phyloP scores from a whole-genome alignment of 2,113 vertebrate species.

The Myiopsitta monachus region DNA sequence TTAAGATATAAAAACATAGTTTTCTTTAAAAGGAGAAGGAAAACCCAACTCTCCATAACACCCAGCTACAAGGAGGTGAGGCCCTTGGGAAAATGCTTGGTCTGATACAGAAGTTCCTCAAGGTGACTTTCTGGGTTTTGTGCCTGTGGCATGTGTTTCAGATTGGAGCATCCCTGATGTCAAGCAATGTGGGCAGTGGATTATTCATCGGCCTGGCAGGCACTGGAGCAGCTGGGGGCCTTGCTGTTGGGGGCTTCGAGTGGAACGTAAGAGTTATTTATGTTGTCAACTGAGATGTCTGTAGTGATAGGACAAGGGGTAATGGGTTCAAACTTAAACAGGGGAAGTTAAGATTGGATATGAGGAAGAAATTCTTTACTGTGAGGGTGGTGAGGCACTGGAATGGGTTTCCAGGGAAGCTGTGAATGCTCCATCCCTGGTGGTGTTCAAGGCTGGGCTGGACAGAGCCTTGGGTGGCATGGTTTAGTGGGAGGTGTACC shows the following conservation, averaged over 20 bases:
- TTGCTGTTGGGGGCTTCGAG: slow-evolving; percentile 93
- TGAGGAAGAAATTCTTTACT: no score
- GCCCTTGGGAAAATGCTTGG: not conserved
- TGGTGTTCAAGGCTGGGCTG: no score
- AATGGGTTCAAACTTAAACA: no score
- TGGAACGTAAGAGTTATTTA: slow-evolving; percentile 83
- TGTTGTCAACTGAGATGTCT: not conserved
- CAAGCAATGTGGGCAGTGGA: slow-evolving; percentile 93
- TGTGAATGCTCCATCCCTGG: no score
- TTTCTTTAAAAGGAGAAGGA: not conserved
- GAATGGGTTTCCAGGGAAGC: no score
- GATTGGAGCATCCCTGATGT: slow-evolving; percentile 97
- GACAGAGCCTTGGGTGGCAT: no score
- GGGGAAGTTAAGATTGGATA: no score
- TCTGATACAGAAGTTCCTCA: not conserved
- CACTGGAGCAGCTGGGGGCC: slow-evolving; percentile 89
- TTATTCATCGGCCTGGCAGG: slow-evolving; percentile 91
- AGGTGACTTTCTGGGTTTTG: not conserved
- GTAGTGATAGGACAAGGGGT: no score
- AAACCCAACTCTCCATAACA: not conserved
- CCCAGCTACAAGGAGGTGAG: not conserved
- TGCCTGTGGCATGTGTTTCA: slow-evolving; percentile 46
- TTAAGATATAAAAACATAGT: not conserved
- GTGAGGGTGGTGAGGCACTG: no score
- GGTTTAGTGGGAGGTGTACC: no score